Percentiles rank a stretch among this genome's conserved stretches.
These are phyloP conservation scores for Lysandra coridon DNA, from an alignment of 2,888 invertebrate species.

Conservation along the genomic window DNA sequence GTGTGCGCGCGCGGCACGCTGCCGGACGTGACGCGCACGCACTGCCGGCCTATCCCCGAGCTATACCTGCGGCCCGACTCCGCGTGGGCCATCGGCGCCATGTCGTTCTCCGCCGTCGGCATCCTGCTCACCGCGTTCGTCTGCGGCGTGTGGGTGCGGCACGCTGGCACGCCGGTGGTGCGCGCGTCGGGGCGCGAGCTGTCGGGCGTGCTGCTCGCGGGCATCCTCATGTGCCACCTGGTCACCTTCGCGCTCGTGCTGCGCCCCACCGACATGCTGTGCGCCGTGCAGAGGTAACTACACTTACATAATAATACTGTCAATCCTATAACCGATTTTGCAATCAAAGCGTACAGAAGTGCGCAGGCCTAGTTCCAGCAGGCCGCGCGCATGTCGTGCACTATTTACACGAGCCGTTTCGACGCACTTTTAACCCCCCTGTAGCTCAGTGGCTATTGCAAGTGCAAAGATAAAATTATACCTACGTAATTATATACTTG, in stretches of 20 bases:
- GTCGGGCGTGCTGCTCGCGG: conserved; percentile 93
- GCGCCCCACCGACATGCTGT: conserved; percentile 91
- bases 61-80: conserved; percentile 89
- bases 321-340: too few species aligned
- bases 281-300: conserved; percentile 90
- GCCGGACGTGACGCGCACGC: conserved; percentile 87
- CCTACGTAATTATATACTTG: too few species aligned
- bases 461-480: too few species aligned
- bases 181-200: conserved; percentile 95
- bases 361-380: too few species aligned
- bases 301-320: too few species aligned
- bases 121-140: conserved; percentile 89
- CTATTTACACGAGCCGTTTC: too few species aligned
- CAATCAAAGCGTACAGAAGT: too few species aligned
- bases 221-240: conserved; percentile 93
- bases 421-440: too few species aligned
- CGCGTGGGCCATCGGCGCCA: conserved; percentile 94
- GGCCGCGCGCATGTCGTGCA: too few species aligned
- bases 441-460: too few species aligned
- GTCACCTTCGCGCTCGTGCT: conserved; percentile 95
- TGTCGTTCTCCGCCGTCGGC: conserved; percentile 92
- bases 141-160: conserved; percentile 87
- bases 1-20: conserved; percentile 90
- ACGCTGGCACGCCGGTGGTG: conserved; percentile 97
- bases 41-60: conserved; percentile 88